Base-by-base conservation (phyloP, 2,797 vertebrate genomes). In the Podarcis siculus region DNA sequence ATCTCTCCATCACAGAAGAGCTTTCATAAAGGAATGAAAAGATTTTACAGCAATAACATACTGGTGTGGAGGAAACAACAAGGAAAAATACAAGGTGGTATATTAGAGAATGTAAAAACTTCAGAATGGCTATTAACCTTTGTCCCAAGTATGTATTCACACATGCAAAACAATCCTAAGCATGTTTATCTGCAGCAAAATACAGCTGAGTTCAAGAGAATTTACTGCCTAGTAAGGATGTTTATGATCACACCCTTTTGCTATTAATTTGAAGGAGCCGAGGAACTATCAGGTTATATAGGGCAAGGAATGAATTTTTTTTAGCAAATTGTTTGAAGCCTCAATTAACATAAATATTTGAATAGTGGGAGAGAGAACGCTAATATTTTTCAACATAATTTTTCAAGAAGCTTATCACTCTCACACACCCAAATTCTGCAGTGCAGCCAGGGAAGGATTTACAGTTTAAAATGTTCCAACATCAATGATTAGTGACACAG, bases 191-290 rank as follows among this genome's bases (percentile, higher is more conserved):
- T 3, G 39, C 15, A 71, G 13, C 13, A 55, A 86, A 79, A 45
- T 27, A 67, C 27, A 15, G 30, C 39, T 71, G 45, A 25, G 19
- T 85, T 64, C 61, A 32, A 45, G 5, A 9, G 73, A 87, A 76
- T 27, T 55, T 77, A 30, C 55, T 76, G 61, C 15, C 35, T 79
- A 79, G 42, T 42, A 39, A 35, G 19, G 0, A 19, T 42, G 35
- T 21, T 88, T 64, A 69, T 32, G 19, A 69, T 82, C 67, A 69
- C 82, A 92, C 95, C 95, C 94, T 97, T 96, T 98, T 97, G 96
- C 97, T 97, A 97, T 95, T 96, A 91, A 95, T 97, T 97, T 97
- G 97, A 97, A 95, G 96, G 96, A 96, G 96, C 95, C 93, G 93
- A 95, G 96, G 96, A 97, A 85, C 86, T 93, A 91, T 96, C 95